A percentile compares a stretch with the other conserved stretches of the same genome.
Conservation (phyloP, 2,113 vertebrate genomes). For the Mormyrus lacerda region DNA sequence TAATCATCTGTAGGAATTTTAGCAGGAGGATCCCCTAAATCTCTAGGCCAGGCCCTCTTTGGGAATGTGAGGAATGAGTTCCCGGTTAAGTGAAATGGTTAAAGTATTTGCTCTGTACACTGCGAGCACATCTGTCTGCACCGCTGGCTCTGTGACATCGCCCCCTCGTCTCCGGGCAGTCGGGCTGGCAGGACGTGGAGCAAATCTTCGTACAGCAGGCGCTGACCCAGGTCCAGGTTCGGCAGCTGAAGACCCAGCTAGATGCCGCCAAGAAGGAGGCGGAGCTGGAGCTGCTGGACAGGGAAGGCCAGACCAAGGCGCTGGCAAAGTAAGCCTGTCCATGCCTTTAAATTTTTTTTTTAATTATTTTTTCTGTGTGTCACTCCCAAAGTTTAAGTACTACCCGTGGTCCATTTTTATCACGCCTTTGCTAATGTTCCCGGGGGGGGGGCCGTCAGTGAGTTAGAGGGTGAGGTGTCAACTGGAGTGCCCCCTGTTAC, state of each 20-base stretch:
- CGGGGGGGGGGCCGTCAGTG: neutral
- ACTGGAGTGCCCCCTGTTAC: neutral
- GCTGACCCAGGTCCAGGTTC: slow-evolving; percentile 41
- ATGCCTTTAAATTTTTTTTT: too few relatives aligned
- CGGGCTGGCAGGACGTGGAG: slow-evolving; percentile 61
- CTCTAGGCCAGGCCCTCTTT: neutral
- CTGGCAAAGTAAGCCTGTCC: slow-evolving; percentile 43
- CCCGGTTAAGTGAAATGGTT: neutral
- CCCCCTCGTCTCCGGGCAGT: slow-evolving; percentile 40
- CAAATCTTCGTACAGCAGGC: slow-evolving; percentile 49
- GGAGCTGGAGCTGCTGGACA: slow-evolving; percentile 34
- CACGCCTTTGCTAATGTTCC: neutral
- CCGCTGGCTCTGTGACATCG: neutral
- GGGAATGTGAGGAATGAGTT: neutral
- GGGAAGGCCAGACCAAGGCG: slow-evolving; percentile 38
- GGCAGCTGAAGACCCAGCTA: slow-evolving; percentile 43
- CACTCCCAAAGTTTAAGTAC: neutral
- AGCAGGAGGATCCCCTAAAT: neutral
- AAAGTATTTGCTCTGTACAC: neutral
- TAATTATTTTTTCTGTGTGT: neutral
- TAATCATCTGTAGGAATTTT: neutral
- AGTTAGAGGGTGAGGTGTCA: neutral
- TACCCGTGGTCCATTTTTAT: neutral
- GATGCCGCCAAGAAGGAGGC: slow-evolving; percentile 36
- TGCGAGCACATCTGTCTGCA: neutral